Evolutionary conservation across 1,140 invertebrate species (phyloP), one percentile per base, ranked within the genome.

Genomic region (Brachionus sp.): DNA sequence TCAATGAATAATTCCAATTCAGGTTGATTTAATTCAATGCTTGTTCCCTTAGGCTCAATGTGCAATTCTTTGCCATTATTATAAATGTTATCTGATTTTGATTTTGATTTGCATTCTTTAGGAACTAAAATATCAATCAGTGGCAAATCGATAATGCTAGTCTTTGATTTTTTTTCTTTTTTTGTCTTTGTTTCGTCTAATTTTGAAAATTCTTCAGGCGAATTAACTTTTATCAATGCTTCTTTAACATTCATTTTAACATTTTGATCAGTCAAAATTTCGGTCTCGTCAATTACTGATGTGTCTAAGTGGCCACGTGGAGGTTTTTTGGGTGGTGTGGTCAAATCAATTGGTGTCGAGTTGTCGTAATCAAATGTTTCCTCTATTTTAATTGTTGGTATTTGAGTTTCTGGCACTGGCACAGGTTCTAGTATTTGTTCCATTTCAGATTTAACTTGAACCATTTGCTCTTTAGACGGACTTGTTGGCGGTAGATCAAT

Each of bases 41-140:
- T 75, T 12, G 70, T 75, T 12, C 70, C 70, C 25, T 75, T 75
- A 9, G 42, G 39, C 23, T 75, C 70, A 6, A 75, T 46, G 19
- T 39, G 16, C 6, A 70, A 4, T n/a, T 70, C 35, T n/a, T 70
- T 23, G 37, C 35, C 33, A 0, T 9, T 1, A 6, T 50, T n/a
- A n/a, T n/a, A n/a, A n/a, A n/a, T 44, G 12, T 46, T 39, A 2
- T 64, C 62, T 64, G 19, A 64, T 70, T 39, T 70, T 0, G 10
- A n/a, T n/a, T 29, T 75, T n/a, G n/a, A n/a, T 62, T 80, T 80
- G 35, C 10, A 25, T 5, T 66, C 77, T 80, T 80, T 80, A 19
- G 77, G 77, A 62, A 80, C 77, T 33, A 80, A 33, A 16, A 80
- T 80, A n/a, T 80, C 77, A 12, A 80, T 80, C 5, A 80, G 19